phyloP scores from a whole-genome alignment of 2,797 vertebrate species.

The Aselliscus stoliczkanus region DNA sequence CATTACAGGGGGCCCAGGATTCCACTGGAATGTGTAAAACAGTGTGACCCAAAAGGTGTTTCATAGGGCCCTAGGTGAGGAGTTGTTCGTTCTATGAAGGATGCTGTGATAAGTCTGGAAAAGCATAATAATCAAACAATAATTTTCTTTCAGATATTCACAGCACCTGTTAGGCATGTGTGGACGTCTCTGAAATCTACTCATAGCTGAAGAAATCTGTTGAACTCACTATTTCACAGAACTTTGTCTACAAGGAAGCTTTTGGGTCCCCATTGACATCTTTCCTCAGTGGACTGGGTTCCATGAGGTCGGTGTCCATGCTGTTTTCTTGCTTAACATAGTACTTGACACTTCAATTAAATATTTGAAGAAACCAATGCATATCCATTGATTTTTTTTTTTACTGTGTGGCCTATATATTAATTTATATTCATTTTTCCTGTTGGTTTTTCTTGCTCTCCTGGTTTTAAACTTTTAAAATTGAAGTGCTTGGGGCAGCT shows the following conservation, averaged over 20 bases:
- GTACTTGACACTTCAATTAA: background rate
- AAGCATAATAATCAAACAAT: too few relatives aligned
- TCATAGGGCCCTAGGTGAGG: background rate
- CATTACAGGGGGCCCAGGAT: background rate
- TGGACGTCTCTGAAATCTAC: background rate
- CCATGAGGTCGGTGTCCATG: too few relatives aligned
- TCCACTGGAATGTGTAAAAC: background rate
- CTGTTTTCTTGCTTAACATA: background rate
- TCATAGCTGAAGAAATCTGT: background rate
- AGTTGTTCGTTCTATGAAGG: background rate
- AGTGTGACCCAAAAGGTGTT: background rate
- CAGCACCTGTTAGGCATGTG: fast-evolving
- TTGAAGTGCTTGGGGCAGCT: background rate
- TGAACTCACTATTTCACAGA: background rate
- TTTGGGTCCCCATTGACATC: background rate
- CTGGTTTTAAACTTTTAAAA: background rate
- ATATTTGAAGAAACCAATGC: background rate
- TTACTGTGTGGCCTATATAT: background rate
- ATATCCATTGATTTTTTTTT: background rate
- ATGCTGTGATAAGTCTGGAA: background rate
- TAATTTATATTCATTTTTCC: background rate
- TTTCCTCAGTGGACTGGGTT: background rate
- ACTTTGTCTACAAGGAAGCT: background rate
- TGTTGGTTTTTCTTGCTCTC: background rate
- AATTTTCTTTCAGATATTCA: background rate